Base-by-base conservation (phyloP, 2,888 invertebrate genomes). In the Parelbella ahira region DNA sequence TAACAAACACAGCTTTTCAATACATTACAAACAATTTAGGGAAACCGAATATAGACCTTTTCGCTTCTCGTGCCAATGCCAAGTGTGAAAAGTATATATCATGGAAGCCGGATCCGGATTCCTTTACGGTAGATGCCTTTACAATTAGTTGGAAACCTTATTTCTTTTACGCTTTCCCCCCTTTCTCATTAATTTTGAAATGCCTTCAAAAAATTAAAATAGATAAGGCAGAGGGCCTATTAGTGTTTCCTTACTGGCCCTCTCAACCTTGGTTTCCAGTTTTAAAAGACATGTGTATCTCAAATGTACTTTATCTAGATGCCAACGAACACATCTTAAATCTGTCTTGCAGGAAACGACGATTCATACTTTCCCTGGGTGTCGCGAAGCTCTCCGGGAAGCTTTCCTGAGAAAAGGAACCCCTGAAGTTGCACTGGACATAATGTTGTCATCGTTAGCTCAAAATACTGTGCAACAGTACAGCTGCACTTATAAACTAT, bases 231-330 rank as follows among this genome's bases (percentile, higher is more conserved):
- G 27, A 15, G 2, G 57, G 59, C 1, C 49, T 57, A 3, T 9
- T 60, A 0, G 50, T 53, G 3, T 54, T 50, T 3, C 56, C 56
- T 0, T 29, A 47, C 3, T 57, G 54, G 54, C 49, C 53, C 3
- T 41, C 49, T 5, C 57, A 59, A 20, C 44, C 56, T 0, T 59
- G 56, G 59, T 56, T 37, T 7, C 58, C 55, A 0, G 13, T 53
- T 0, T 11, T 53, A n/a, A 33, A 24, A 10, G 45, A 9, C 1
- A 8, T 54, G 13, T 7, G 44, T 3, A 29, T 8, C 2, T 50
- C 51, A 3, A 38, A 47, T 15, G 43, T 54, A 5, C n/a, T 49
- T 3, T 47, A 36, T 7, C 43, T 54, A 0, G 32, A 43, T 9
- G 48, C 51, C 0, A 33, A 30, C 46, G 42, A 46, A 41, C 29